These are phyloP conservation scores for Syrphus vitripennis DNA, from an alignment of 2,888 invertebrate genomes.

Conservation along the genomic window DNA sequence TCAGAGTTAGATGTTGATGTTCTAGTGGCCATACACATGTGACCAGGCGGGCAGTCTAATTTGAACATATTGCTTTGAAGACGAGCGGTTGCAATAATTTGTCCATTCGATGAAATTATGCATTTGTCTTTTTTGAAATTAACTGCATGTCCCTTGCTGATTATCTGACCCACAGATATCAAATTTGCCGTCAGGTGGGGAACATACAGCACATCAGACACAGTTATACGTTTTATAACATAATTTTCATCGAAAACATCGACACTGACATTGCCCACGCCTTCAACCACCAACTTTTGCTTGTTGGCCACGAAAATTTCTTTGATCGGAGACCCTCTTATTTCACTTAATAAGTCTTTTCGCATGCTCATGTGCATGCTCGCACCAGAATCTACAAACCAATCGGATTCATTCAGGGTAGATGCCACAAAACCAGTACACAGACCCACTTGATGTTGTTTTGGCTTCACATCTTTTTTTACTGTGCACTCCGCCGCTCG, in stretches of 20 bases:
- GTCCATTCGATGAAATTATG: background rate
- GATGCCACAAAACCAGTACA: background rate
- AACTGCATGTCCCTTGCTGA: background rate
- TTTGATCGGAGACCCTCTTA: background rate
- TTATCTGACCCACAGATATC: background rate
- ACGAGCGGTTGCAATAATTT: background rate
- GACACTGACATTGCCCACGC: background rate
- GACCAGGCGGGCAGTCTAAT: background rate
- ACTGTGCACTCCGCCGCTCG: background rate
- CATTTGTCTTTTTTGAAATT: background rate
- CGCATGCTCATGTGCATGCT: slow-evolving; percentile 15
- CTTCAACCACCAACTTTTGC: background rate
- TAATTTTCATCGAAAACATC: background rate
- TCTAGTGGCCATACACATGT: background rate
- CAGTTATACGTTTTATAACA: background rate
- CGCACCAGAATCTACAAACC: slow-evolving; percentile 4
- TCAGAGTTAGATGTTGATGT: background rate
- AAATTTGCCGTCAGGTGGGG: background rate
- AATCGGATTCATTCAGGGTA: background rate
- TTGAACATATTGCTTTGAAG: background rate
- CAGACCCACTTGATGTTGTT: too few species aligned
- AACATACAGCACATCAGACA: background rate
- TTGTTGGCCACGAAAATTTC: slow-evolving; percentile 9
- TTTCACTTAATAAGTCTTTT: background rate
- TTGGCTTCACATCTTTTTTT: background rate